A percentile compares a stretch with the other conserved stretches of the same genome.
These are phyloP conservation scores for Gonioctena quinquepunctata DNA, from an alignment of 1,140 invertebrate genomes.

Conservation along the genomic window DNA sequence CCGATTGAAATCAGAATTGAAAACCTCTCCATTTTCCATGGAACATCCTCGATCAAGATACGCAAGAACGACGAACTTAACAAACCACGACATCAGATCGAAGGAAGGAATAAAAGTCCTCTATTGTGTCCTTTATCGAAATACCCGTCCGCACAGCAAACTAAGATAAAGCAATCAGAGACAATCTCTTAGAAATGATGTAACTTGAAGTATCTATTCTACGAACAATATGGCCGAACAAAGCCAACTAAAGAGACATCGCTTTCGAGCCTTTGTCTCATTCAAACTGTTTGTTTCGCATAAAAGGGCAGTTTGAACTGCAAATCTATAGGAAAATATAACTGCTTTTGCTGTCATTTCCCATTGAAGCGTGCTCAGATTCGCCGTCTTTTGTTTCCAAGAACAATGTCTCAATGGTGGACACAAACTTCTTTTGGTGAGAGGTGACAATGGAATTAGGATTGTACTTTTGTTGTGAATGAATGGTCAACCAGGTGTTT, in stretches of 20 bases:
- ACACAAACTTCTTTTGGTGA: constrained; percentile 14
- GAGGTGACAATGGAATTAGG: constrained; percentile 13
- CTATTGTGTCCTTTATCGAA: background rate
- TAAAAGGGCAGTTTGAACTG: constrained; percentile 50
- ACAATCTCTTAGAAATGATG: constrained; percentile 53
- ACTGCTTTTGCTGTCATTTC: constrained; percentile 23
- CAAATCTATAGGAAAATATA: constrained; percentile 39
- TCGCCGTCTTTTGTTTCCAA: constrained; percentile 19
- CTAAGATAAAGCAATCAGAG: constrained; percentile 44
- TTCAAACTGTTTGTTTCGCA: constrained; percentile 47
- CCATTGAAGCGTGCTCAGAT: constrained; percentile 19
- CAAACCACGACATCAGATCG: background rate
- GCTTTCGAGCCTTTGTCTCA: constrained; percentile 46
- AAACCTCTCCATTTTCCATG: background rate
- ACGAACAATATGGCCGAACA: constrained; percentile 48
- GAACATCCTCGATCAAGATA: background rate
- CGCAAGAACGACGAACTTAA: background rate
- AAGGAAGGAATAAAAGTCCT: background rate
- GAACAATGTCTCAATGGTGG: constrained; percentile 21
- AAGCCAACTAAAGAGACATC: constrained; percentile 55
- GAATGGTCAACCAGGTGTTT: constrained; percentile 3
- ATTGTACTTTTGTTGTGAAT: constrained; percentile 15
- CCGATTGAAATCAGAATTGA: no score
- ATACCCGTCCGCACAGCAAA: constrained; percentile 24
- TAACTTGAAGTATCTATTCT: constrained; percentile 54